A percentile compares a stretch with the other conserved stretches of the same genome.
Evolutionary conservation across 2,888 invertebrate genomes (phyloP).

Genomic region (Drosophila picticornis): DNA sequence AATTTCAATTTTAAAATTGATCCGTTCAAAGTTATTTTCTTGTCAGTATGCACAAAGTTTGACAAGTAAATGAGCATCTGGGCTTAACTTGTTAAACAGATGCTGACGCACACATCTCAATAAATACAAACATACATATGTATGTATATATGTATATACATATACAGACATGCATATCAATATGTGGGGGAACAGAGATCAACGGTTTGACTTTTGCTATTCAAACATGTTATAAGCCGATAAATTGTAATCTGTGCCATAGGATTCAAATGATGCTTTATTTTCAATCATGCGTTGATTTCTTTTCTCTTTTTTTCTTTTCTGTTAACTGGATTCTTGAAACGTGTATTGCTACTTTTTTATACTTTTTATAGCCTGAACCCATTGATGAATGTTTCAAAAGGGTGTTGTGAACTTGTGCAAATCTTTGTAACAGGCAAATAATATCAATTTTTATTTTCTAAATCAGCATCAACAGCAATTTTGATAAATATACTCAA

Average conservation of each 20-base stretch:
- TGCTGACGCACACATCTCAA: neutral
- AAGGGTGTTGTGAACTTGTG: neutral
- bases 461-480: neutral
- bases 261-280: neutral
- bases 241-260: neutral
- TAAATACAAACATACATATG: neutral
- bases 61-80: neutral
- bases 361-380: neutral
- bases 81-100: neutral
- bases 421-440: neutral
- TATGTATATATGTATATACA: too few species aligned
- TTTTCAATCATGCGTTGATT: neutral
- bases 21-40: neutral
- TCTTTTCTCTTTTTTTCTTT: neutral
- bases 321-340: slow-evolving; percentile 1
- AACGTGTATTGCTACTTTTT: neutral
- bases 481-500: too few species aligned
- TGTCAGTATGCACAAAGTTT: neutral
- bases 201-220: neutral
- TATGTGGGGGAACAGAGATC: neutral
- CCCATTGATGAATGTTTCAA: neutral
- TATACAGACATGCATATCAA: neutral
- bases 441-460: neutral
- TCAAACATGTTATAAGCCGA: neutral
- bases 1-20: neutral